Evolutionary conservation across 2,113 vertebrate species (phyloP), one percentile per base, ranked within the genome.

Genomic region (Halcyon senegalensis): DNA sequence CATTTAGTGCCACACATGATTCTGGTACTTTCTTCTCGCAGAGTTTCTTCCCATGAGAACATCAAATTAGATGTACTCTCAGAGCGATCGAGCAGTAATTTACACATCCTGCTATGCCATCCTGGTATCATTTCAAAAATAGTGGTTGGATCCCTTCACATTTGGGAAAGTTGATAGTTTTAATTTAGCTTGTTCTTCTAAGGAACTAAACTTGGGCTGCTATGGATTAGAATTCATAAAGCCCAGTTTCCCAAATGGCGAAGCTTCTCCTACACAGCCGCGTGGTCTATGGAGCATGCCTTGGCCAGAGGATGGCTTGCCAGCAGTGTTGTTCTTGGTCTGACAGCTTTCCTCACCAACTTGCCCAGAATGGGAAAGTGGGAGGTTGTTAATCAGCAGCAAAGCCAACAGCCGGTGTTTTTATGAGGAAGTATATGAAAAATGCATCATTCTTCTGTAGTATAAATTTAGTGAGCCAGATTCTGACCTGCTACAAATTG

Each of bases 361-460:
- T 93, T 93, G 55, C 92, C 94, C 13, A 4, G 87, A 91, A 63
- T 16, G 66, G 75, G 28, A 53, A 94, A 84, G 82, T 93, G 37
- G 76, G 90, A 94, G 93, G 86, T 63, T 96, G 73, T 74, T 95
- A 86, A 94, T 95, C 85, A 93, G 72, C 73, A 86, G 83, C 75
- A 86, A 92, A 94, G 75, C 72, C 90, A 96, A 51, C 75, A 96
- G 82, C 27, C 20, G 3, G 64, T 93, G 39, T 70, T 96, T 94
- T 92, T 81, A 75, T 72, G 75, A 86, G 72, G 55, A 93, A 90
- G 93, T 63, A 25, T 5, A 39, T 44, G 60, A 84, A 78, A 92
- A 94, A 35, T 44, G 12, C 56, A 90, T 84, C 14, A 20, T 80
- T 87, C 16, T 90, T 80, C 60, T 88, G 31, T 58, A 55, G 25